Evolutionary conservation across 2,797 vertebrate species (phyloP).

Genomic region (Alauda arvensis): DNA sequence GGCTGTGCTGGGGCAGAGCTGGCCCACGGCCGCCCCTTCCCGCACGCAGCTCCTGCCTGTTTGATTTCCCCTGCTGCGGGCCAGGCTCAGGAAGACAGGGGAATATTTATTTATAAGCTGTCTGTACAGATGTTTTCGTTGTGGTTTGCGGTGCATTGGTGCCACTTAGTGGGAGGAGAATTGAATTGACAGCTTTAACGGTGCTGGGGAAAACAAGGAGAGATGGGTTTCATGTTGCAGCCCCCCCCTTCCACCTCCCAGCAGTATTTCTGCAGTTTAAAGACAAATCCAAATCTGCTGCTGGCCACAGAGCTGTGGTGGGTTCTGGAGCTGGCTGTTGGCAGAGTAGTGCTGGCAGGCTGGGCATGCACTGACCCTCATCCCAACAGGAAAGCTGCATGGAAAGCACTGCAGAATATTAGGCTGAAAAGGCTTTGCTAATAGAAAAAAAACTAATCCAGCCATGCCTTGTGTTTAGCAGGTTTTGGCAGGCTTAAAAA

Average conservation of each 20-base stretch:
- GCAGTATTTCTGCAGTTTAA: not conserved
- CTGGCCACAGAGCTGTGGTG: not conserved
- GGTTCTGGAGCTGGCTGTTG: not conserved
- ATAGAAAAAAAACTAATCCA: not conserved
- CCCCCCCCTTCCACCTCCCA: not conserved
- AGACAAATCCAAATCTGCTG: not conserved
- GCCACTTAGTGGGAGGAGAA: constrained; percentile 76
- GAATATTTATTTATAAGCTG: constrained; percentile 55
- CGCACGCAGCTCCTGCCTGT: not conserved
- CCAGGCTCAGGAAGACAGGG: not conserved
- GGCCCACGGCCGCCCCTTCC: not conserved
- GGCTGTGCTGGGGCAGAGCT: not conserved
- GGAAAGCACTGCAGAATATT: not conserved
- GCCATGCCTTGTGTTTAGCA: not conserved
- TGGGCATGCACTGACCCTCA: not conserved
- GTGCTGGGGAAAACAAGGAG: constrained; percentile 18
- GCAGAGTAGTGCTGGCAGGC: not conserved
- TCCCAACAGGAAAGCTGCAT: not conserved
- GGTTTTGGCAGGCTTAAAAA: not conserved
- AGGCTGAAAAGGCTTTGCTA: not conserved
- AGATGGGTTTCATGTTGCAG: not conserved
- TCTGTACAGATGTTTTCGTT: constrained; percentile 49
- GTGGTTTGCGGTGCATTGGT: constrained; percentile 70
- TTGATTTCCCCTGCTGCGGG: not conserved
- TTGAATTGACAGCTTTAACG: constrained; percentile 60